Evolutionary conservation across 2,888 invertebrate genomes (phyloP).

Genomic region (Coremacera marginata): DNA sequence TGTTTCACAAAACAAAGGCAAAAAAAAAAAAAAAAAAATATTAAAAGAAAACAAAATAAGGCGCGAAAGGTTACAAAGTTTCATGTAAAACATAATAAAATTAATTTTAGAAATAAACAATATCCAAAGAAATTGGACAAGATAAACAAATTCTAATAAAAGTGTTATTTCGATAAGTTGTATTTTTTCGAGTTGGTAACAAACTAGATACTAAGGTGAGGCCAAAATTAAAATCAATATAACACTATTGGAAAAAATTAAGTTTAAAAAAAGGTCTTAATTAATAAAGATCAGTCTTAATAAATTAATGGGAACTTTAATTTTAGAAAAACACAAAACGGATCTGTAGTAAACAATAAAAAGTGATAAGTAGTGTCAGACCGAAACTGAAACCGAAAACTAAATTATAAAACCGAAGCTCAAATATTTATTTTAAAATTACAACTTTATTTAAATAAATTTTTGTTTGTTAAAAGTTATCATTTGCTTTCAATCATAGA

Average conservation of each 20-base stretch:
- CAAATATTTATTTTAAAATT: too few species aligned
- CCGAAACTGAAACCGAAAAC: too few species aligned
- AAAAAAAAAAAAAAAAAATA: neutral
- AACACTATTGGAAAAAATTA: neutral
- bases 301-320: too few species aligned
- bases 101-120: conserved; percentile 26
- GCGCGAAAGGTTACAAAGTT: conserved; percentile 6
- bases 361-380: too few species aligned
- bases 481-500: too few species aligned
- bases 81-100: conserved; percentile 34
- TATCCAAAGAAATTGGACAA: neutral
- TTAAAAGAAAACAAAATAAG: neutral
- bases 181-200: neutral
- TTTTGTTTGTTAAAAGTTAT: too few species aligned
- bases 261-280: too few species aligned
- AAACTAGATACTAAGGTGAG: neutral
- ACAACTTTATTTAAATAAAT: too few species aligned
- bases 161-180: neutral
- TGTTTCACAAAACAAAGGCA: conserved; percentile 34
- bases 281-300: too few species aligned
- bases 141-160: conserved; percentile 5
- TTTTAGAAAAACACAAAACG: too few species aligned
- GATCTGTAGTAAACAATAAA: too few species aligned
- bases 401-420: too few species aligned
- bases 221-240: neutral